These are phyloP conservation scores for Lepidochitona cinerea DNA, from an alignment of 2,888 invertebrate species.

Conservation along the genomic window DNA sequence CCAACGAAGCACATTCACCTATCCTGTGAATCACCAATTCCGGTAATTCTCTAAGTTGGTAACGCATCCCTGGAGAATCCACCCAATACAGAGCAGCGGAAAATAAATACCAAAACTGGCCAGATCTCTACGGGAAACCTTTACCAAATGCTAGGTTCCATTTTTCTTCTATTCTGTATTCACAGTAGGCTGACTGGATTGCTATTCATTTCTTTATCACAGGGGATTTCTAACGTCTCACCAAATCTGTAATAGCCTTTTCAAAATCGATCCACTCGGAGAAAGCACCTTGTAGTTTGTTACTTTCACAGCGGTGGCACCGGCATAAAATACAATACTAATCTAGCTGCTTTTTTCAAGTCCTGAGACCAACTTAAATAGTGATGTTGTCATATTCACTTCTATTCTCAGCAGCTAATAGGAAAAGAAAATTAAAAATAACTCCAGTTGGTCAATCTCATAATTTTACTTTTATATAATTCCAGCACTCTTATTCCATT, in stretches of 20 bases:
- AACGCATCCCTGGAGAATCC: background rate
- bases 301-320: background rate
- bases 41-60: background rate
- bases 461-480: no score
- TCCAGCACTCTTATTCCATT: no score
- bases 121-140: background rate
- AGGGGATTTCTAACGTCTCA: background rate
- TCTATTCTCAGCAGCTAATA: no score
- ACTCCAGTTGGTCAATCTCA: no score
- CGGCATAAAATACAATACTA: background rate
- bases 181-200: background rate
- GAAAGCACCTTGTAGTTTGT: constrained; percentile 1
- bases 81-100: background rate
- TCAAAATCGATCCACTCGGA: background rate
- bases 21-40: background rate
- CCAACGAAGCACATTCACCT: background rate
- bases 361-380: no score
- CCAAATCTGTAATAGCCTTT: constrained; percentile 8
- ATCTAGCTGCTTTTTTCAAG: background rate
- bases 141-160: background rate
- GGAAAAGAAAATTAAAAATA: no score
- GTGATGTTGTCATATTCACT: no score
- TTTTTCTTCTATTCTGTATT: background rate
- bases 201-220: constrained; percentile 4
- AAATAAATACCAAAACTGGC: constrained; percentile 1